Base-by-base conservation (phyloP, 2,113 vertebrate species). In the Excalfactoria chinensis region DNA sequence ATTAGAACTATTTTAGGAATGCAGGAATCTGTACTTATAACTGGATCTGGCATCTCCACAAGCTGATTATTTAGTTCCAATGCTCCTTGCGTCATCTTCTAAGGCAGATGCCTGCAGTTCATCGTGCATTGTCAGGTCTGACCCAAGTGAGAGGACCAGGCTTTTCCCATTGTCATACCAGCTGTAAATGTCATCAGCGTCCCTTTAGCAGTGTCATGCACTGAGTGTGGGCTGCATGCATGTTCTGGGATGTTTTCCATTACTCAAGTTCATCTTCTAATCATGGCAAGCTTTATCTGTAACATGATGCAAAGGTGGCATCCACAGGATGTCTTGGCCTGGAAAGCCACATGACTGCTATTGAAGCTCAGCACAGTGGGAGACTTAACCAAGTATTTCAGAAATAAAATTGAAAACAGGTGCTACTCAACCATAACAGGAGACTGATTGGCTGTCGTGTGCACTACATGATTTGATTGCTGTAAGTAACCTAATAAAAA, bases 401-500 rank as follows among this genome's bases (percentile, higher is more conserved):
- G 84, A 91, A 85, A 44, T 46, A 30, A 30, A 80, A 71, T 26
- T 92, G 34, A 59, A 85, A 92, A 78, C 35, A 73, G 82, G 94
- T 95, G 94, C 78, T 95, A 73, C 48, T 93, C 43, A 81, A 18
- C 64, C 2, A 20, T 69, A 94, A 88, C 32, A 91, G 86, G 63
- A 88, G 41, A 67, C 63, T 68, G 49, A 56, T 68, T 81, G 91
- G 91, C 93, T 93, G 84, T 44, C 70, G 78, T 83, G 70, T 87
- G 78, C 87, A 92, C 78, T 89, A 43, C 55, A 40, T 56, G 34
- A 49, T 76, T 89, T 76, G 51, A 60, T 60, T 91, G 84, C 75
- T 83, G 79, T 91, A 87, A 95, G 69, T 89, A 83, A 84, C 40
- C 55, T 78, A 88, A 84, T 58, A 73, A 82, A 92, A 83, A 80